Evolutionary conservation across 1,140 invertebrate species (phyloP).

Genomic region (Hypsibius dujardini): DNA sequence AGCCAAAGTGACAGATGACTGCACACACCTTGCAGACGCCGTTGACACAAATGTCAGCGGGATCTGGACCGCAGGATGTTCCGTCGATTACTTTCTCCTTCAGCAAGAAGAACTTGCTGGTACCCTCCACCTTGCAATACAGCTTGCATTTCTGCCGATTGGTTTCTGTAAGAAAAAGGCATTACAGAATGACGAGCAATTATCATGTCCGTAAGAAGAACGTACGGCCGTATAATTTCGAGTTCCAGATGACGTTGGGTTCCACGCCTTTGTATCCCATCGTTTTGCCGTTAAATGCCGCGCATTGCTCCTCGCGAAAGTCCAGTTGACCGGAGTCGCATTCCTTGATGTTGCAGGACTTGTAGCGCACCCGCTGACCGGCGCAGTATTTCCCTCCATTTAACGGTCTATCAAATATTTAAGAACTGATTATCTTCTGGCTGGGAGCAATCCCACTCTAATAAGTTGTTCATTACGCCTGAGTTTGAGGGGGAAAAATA

Average conservation of each 20-base stretch:
- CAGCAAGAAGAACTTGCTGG: constrained; percentile 54
- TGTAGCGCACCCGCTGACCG: constrained; percentile 54
- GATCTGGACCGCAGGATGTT: constrained; percentile 65
- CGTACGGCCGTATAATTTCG: background rate
- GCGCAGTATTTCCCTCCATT: constrained; percentile 51
- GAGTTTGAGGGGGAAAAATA: too few species aligned
- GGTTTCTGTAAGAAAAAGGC: background rate
- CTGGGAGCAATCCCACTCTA: too few species aligned
- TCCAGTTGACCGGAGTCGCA: constrained; percentile 42
- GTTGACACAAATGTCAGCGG: constrained; percentile 58
- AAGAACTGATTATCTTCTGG: too few species aligned
- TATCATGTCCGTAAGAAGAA: background rate
- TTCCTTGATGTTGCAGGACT: constrained; percentile 38
- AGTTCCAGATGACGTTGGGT: background rate
- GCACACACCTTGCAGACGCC: constrained; percentile 50
- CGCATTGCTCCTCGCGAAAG: constrained; percentile 60
- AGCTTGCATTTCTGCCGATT: constrained; percentile 50
- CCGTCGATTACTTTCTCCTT: constrained; percentile 65
- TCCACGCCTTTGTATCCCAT: constrained; percentile 31
- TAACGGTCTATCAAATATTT: constrained; percentile 35
- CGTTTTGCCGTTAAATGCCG: constrained; percentile 49
- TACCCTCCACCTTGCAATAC: constrained; percentile 53
- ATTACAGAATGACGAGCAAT: background rate
- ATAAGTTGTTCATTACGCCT: too few species aligned
- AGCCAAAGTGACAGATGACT: constrained; percentile 17